Evolutionary conservation across 1,140 invertebrate genomes (phyloP).

Genomic region (Calliopsis andreniformis): DNA sequence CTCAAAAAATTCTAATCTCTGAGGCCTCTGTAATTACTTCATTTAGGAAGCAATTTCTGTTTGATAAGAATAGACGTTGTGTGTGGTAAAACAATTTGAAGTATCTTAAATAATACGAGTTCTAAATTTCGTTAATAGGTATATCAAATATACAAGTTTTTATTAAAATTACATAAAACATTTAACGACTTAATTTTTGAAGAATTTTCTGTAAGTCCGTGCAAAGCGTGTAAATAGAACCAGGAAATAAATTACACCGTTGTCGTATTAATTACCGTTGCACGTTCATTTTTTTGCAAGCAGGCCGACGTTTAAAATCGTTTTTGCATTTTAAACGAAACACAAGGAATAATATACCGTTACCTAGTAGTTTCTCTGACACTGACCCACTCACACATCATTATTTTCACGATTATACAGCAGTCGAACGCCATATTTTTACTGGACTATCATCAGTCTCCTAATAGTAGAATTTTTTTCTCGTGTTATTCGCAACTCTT

Average conservation of each 20-base stretch:
- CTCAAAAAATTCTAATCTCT: no score
- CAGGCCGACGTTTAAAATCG: background rate
- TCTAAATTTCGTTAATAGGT: no score
- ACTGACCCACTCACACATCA: background rate
- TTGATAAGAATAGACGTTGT: no score
- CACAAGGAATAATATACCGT: constrained; percentile 2
- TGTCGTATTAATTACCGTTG: background rate
- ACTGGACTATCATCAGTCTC: background rate
- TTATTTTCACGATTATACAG: background rate
- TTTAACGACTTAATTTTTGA: no score
- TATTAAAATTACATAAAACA: no score
- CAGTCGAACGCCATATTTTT: background rate
- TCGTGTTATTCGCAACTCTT: background rate
- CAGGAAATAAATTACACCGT: background rate
- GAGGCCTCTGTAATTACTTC: no score
- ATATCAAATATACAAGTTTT: no score
- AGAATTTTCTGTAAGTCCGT: background rate
- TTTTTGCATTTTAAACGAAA: constrained; percentile 6
- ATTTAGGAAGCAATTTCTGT: no score
- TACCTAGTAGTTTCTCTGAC: background rate
- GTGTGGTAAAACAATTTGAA: no score
- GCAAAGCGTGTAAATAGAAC: background rate
- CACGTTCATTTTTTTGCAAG: background rate
- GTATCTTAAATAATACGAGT: no score
- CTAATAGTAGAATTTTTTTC: background rate